These are phyloP conservation scores for Oreortyx pictus DNA, from an alignment of 2,797 vertebrate genomes.

Conservation along the genomic window DNA sequence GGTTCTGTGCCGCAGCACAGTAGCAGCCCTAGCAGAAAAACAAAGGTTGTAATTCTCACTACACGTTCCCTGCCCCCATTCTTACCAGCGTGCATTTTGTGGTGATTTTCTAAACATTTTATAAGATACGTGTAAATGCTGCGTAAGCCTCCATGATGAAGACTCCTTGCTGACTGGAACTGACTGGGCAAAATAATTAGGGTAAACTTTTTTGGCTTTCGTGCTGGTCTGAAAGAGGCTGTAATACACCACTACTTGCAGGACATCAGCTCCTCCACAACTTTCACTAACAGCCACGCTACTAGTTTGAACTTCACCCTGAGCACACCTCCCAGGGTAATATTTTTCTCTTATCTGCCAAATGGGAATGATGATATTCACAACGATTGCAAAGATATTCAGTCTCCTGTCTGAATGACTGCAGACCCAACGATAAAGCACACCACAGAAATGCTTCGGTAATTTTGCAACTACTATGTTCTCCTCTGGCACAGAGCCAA, in stretches of 20 bases:
- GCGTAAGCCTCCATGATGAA: too few relatives aligned
- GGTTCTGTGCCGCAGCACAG: not conserved
- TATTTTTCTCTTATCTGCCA: not conserved
- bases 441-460: not conserved
- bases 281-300: not conserved
- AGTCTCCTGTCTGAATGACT: not conserved
- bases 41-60: not conserved
- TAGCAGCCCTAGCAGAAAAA: not conserved
- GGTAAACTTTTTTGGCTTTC: not conserved
- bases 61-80: not conserved
- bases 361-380: not conserved
- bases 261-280: fast-evolving
- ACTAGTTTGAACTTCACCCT: not conserved
- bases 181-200: not conserved
- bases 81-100: not conserved
- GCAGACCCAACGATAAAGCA: not conserved
- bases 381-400: fast-evolving
- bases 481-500: not conserved
- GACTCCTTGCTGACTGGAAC: not conserved
- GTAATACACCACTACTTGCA: not conserved
- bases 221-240: not conserved
- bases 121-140: not conserved
- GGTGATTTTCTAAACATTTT: not conserved
- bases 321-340: not conserved
- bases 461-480: not conserved